Evolutionary conservation across 2,888 invertebrate genomes (phyloP), one percentile per base, ranked within the genome.

Genomic region (Ennomos erosarius): DNA sequence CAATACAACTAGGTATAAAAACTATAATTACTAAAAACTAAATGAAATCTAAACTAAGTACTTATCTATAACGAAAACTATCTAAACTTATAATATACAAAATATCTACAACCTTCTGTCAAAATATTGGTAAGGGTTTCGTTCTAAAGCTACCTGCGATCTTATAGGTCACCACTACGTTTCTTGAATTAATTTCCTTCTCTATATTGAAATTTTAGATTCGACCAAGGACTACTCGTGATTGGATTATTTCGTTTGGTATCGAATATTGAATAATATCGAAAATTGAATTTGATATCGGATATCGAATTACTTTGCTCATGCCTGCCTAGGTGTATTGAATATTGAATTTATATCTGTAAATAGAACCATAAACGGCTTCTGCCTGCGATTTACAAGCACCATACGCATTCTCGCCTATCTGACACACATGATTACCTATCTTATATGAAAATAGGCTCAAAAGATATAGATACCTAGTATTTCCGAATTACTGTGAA

Each of bases 151-250:
- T 33, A n/a, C 46, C 10, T 13, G 26, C 26, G 26, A 26, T 26
- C 26, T 1, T 6, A 37, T 43, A 16, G 46, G 10, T 34, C 36
- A 10, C 26, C 59, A 58, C 62, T 59, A 36, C 57, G 46, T 65
- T 51, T 12, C 52, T 54, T 50, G 46, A 65, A 64, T 66, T 62
- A 68, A 69, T 68, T 65, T 63, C 63, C 62, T 50, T 26, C 56
- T 59, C 64, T 56, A 53, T 65, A 66, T 65, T 67, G 65, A 62
- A 68, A 65, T 68, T 70, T 64, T 61, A 67, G 67, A 67, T 68
- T 64, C 43, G 52, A 33, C 52, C 62, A 55, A 55, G 67, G 60
- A 62, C 52, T 47, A 58, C 46, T 55, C 47, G 53, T 43, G 54
- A 62, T 65, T 64, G 58, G 59, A 65, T 64, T 67, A 67, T 61